These are phyloP conservation scores for Busseola fusca DNA, from an alignment of 2,888 invertebrate species.

Conservation along the genomic window DNA sequence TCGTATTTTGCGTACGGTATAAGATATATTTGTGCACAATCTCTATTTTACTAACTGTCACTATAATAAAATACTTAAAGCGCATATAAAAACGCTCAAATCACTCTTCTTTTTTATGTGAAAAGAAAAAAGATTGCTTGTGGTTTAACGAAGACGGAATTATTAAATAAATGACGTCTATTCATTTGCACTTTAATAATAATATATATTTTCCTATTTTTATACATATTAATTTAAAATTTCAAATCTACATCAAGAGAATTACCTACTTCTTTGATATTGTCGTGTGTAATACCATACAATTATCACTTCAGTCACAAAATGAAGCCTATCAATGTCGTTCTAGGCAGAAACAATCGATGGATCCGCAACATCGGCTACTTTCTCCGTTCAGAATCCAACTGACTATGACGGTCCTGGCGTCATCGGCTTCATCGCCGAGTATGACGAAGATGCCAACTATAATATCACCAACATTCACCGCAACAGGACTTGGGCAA, in stretches of 20 bases:
- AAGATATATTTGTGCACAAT: not conserved
- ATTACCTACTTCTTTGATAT: not conserved
- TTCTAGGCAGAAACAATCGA: slow-evolving; percentile 69
- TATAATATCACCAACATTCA: slow-evolving; percentile 79
- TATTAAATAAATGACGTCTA: not conserved
- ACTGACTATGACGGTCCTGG: slow-evolving; percentile 69
- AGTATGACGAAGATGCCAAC: slow-evolving; percentile 76
- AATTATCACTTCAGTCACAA: not conserved
- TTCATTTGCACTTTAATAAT: not conserved
- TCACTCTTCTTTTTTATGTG: not conserved
- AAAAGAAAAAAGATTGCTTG: not conserved
- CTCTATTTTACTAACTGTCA: not conserved
- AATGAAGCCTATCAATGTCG: not conserved
- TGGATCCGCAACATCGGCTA: slow-evolving; percentile 73
- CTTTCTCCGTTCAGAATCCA: slow-evolving; percentile 72
- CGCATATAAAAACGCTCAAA: not conserved
- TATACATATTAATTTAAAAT: not conserved
- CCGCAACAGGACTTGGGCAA: slow-evolving; percentile 79
- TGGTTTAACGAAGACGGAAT: not conserved
- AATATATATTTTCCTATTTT: not conserved
- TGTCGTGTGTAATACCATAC: not conserved
- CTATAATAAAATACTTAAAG: not conserved
- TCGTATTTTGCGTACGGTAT: too few relatives aligned
- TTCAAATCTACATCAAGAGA: not conserved
- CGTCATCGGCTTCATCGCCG: slow-evolving; percentile 75